Base-by-base conservation (phyloP, 2,797 vertebrate genomes). In the Trachurus trachurus region DNA sequence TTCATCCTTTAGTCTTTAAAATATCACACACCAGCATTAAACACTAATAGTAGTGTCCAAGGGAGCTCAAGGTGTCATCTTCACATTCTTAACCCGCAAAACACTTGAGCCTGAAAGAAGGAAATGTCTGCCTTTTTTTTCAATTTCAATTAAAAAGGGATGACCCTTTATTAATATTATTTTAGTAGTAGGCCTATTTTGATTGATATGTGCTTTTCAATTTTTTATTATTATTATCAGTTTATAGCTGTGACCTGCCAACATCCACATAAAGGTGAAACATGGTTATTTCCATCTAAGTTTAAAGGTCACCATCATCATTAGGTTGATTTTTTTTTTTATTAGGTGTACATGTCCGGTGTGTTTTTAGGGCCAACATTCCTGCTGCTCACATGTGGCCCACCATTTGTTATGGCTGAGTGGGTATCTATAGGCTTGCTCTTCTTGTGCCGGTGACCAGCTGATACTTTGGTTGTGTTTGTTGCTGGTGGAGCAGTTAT, bases 311-410 rank as follows among this genome's bases (percentile, higher is more conserved):
- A 21, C 34, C 26, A 47, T 44, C 26, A 47, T 56, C 1, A 49
- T 66, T 29, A 50, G 56, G 2, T 31, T 19, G 19, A 2, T 29
- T 5, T 45, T 5, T 2, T 5, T 60, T 1, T 26, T 26, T 26
- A 26, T 52, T 26, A 50, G 47, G 60, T 78, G 39, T 54, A 26
- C 37, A 42, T 21, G n/a, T 59, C 42, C 44, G 37, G 42, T 49
- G 60, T 73, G 12, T 26, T 54, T 71, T 7, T 44, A n/a, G 22
- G 15, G 19, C 42, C 40, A 22, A 65, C 87, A 89, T 89, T 91
- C 85, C 85, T 91, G 77, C 82, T 74, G 80, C 57, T 85, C 73
- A 87, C 66, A 49, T 78, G 78, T 70, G 29, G 11, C 56, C 37
- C 2, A 10, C 12, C 50, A 50, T 92, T 91, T 86, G 82, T 79